These are phyloP conservation scores for Melopsittacus undulatus DNA, from an alignment of 2,797 vertebrate genomes.

Conservation along the genomic window DNA sequence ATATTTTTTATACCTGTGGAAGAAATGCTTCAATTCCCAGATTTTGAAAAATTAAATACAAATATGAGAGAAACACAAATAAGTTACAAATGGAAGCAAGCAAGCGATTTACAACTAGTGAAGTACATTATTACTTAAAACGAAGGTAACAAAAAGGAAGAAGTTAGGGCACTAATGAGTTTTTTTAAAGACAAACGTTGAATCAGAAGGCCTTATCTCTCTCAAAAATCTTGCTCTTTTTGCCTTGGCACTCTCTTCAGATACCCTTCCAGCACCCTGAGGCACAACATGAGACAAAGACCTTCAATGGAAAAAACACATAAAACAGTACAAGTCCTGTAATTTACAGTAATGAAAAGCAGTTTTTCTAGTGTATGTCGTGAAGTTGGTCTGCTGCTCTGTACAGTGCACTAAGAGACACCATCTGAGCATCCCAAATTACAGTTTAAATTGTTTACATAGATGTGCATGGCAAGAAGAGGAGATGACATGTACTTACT, in stretches of 20 bases:
- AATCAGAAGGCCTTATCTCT: conserved; percentile 28
- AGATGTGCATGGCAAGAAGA: background rate
- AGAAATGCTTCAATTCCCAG: background rate
- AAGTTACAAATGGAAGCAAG: background rate
- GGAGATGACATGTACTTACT: background rate
- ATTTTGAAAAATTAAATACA: conserved; percentile 14
- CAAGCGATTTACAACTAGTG: background rate
- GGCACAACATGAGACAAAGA: conserved; percentile 13
- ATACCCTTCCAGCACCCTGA: background rate
- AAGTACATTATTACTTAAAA: background rate
- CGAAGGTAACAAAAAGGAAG: background rate
- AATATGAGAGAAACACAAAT: background rate
- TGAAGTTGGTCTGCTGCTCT: background rate
- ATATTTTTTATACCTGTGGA: background rate
- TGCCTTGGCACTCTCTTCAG: conserved; percentile 10
- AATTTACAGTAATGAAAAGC: conserved; percentile 23
- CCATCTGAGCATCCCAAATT: background rate
- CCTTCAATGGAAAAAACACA: background rate
- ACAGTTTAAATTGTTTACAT: background rate
- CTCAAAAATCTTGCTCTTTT: conserved; percentile 37
- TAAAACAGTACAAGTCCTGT: background rate
- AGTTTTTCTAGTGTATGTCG: background rate
- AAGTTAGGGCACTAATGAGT: background rate
- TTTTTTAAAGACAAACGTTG: conserved; percentile 16
- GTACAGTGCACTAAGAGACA: background rate